Conservation (phyloP, 2,113 vertebrate species). For the Notechis scutatus region DNA sequence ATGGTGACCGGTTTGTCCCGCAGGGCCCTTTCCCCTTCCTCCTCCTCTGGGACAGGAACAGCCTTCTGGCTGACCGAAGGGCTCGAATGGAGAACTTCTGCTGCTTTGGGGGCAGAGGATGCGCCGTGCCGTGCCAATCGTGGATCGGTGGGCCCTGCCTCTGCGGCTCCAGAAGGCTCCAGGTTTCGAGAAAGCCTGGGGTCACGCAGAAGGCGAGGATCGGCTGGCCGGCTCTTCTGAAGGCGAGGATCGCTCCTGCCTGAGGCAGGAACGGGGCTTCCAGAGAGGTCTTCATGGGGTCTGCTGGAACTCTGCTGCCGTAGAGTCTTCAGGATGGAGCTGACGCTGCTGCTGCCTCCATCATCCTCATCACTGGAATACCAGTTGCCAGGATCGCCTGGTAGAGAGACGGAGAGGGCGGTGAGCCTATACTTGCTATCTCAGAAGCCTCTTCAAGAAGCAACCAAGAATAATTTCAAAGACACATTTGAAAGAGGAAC, state of each 20-base stretch:
- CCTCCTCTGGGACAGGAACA: conserved; percentile 70
- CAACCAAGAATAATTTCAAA: background rate
- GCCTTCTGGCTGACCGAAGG: conserved; percentile 12
- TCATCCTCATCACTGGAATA: conserved; percentile 97
- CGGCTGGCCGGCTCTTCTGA: conserved; percentile 75
- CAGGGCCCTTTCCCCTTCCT: conserved; percentile 82
- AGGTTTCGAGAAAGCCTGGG: conserved; percentile 76
- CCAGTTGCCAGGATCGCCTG: conserved; percentile 92
- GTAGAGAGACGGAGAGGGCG: background rate
- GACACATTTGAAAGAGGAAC: background rate
- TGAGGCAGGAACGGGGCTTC: background rate
- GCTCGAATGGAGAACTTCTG: conserved; percentile 52
- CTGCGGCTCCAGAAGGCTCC: conserved; percentile 56
- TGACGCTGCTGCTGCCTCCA: conserved; percentile 83
- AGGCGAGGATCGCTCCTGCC: conserved; percentile 77
- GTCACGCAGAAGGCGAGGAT: conserved; percentile 81
- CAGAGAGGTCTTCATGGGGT: conserved; percentile 36
- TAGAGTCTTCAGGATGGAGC: conserved; percentile 88
- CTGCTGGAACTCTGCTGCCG: conserved; percentile 80
- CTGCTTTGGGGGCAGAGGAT: conserved; percentile 28
- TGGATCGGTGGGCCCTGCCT: conserved; percentile 73
- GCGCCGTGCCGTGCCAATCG: conserved; percentile 61
- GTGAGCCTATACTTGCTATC: background rate
- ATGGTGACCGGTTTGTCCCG: conserved; percentile 85
- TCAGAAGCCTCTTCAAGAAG: background rate